Evolutionary conservation across 2,888 invertebrate genomes (phyloP).

Genomic region (Geotrupes spiniger): DNA sequence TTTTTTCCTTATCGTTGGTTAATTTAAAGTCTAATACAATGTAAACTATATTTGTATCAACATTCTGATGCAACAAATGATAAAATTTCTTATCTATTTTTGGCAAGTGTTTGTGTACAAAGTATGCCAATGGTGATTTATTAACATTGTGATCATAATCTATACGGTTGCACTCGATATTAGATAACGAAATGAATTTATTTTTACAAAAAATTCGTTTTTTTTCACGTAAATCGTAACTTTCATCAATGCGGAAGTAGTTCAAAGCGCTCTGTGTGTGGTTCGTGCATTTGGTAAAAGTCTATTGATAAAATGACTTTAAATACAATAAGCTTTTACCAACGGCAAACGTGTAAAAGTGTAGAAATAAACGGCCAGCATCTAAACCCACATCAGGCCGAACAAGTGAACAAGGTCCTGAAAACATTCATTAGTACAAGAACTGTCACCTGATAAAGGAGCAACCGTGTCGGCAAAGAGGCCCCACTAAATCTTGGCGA

Average conservation of each 20-base stretch:
- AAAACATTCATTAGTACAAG: slow-evolving; percentile 48
- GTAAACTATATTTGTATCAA: too few species aligned
- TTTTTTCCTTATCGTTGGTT: too few species aligned
- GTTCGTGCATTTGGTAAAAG: slow-evolving; percentile 17
- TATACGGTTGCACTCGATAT: too few species aligned
- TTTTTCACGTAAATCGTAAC: too few species aligned
- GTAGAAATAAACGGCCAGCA: slow-evolving; percentile 26
- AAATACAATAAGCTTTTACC: slow-evolving; percentile 17
- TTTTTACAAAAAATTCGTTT: too few species aligned
- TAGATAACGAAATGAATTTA: too few species aligned
- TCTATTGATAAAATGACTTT: slow-evolving; percentile 19
- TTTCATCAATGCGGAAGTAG: slow-evolving; percentile 6
- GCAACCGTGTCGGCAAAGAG: slow-evolving; percentile 46
- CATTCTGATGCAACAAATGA: too few species aligned
- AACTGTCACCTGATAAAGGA: slow-evolving; percentile 49
- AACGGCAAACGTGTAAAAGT: slow-evolving; percentile 24
- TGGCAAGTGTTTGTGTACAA: too few species aligned
- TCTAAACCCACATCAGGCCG: slow-evolving; percentile 24
- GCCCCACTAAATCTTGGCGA: slow-evolving; percentile 45
- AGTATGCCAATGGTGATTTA: too few species aligned
- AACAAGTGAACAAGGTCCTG: slow-evolving; percentile 41
- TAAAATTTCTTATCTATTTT: too few species aligned
- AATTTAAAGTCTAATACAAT: too few species aligned
- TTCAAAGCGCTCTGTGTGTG: slow-evolving; percentile 19
- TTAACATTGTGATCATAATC: too few species aligned